phyloP scores from a whole-genome alignment of 2,888 invertebrate genomes.

The Amblyteles armatorius region DNA sequence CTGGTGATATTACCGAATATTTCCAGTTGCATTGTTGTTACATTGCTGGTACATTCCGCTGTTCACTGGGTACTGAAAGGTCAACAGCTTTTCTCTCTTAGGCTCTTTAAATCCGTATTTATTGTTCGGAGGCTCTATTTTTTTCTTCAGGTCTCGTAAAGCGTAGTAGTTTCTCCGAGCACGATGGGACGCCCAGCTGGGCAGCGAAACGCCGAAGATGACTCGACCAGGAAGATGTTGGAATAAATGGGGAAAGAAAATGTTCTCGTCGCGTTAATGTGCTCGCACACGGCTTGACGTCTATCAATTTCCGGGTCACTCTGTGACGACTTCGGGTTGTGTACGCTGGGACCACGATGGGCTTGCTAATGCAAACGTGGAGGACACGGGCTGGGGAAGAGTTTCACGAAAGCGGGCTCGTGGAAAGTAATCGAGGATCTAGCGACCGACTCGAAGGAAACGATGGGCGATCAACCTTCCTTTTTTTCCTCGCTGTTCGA shows the following conservation, averaged over 20 bases:
- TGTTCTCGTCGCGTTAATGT: conserved; percentile 72
- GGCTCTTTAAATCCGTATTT: no score
- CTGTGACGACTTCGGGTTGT: conserved; percentile 11
- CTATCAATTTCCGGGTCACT: conserved; percentile 76
- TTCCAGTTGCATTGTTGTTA: no score
- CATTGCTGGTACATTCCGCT: no score
- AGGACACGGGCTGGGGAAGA: conserved; percentile 23
- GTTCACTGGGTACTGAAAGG: not conserved
- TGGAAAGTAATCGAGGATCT: not conserved
- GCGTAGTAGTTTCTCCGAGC: not conserved
- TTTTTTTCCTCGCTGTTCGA: not conserved
- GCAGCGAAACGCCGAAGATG: not conserved
- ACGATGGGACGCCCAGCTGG: conserved; percentile 6
- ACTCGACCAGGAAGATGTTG: conserved; percentile 35
- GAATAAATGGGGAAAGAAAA: conserved; percentile 55
- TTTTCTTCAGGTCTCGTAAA: not conserved
- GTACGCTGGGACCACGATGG: not conserved
- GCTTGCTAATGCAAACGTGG: conserved; percentile 71
- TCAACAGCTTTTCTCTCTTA: not conserved
- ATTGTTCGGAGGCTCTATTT: not conserved
- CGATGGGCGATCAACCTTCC: conserved; percentile 14
- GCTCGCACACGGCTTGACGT: conserved; percentile 73
- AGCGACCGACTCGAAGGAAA: conserved; percentile 18
- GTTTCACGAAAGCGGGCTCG: conserved; percentile 10
- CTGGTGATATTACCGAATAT: no score